phyloP scores from a whole-genome alignment of 92 coral and sea anemone species.

The Isaurus tuberculatus region DNA sequence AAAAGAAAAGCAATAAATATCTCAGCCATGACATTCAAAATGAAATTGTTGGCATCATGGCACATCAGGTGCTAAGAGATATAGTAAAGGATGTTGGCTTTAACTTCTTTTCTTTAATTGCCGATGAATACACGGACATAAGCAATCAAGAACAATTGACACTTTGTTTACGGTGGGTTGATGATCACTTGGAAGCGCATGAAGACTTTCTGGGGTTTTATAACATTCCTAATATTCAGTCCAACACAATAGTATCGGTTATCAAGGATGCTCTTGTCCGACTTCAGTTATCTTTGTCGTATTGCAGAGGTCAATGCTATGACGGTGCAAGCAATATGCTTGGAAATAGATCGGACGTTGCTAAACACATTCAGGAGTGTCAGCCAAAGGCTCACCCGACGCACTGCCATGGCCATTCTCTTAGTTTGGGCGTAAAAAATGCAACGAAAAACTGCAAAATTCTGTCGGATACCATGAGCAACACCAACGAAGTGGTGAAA shows the following conservation, averaged over 20 bases:
- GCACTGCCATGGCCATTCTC: conserved; percentile 65
- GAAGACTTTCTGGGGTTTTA: conserved; percentile 53
- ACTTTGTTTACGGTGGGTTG: conserved; percentile 51
- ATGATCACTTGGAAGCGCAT: conserved; percentile 40
- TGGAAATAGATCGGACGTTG: conserved; percentile 52
- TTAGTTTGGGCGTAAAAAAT: conserved; percentile 59
- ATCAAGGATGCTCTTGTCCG: conserved; percentile 52
- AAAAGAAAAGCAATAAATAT: conserved; percentile 32
- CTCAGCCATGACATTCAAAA: conserved; percentile 45
- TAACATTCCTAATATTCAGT: conserved; percentile 45
- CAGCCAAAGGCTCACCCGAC: conserved; percentile 67
- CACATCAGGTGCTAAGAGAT: conserved; percentile 42
- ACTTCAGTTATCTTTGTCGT: conserved; percentile 42
- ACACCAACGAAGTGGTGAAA: conserved; percentile 59
- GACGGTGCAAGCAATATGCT: conserved; percentile 57
- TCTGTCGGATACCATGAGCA: conserved; percentile 65
- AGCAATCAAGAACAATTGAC: conserved; percentile 51
- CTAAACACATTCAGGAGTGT: conserved; percentile 58
- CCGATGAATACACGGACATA: conserved; percentile 35
- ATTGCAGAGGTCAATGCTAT: conserved; percentile 51
- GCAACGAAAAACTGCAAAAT: conserved; percentile 61
- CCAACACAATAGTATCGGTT: conserved; percentile 48
- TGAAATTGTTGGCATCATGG: conserved; percentile 37
- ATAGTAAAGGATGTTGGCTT: conserved; percentile 36
- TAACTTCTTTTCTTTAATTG: conserved; percentile 42